A percentile compares a stretch with the other conserved stretches of the same genome.
These are phyloP conservation scores for Pseudomugil gertrudae DNA, from an alignment of 2,797 vertebrate genomes.

Conservation along the genomic window DNA sequence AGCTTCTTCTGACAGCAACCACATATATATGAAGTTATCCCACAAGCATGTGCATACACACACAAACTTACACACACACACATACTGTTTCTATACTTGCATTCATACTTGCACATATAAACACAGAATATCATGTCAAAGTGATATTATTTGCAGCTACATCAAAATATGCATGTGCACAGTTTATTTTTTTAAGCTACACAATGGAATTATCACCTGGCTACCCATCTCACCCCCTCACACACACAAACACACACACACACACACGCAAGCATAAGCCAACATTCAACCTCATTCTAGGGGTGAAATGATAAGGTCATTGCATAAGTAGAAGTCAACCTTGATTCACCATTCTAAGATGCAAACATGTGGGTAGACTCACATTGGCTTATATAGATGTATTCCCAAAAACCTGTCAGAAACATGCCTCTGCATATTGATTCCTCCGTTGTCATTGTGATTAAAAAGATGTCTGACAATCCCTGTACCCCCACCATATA, in stretches of 20 bases:
- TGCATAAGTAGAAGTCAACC: conserved; percentile 68
- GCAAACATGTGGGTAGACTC: conserved; percentile 64
- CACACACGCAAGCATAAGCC: conserved; percentile 45
- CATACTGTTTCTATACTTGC: conserved; percentile 11
- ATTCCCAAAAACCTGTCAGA: conserved; percentile 66
- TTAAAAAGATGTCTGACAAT: conserved; percentile 66
- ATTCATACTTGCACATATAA: conserved; percentile 36
- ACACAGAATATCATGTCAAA: conserved; percentile 36
- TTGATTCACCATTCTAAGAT: conserved; percentile 64
- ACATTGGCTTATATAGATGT: conserved; percentile 46
- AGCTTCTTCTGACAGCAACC: conserved; percentile 71
- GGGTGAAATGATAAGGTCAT: conserved; percentile 72
- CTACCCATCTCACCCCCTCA: conserved; percentile 29
- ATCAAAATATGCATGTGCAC: conserved; percentile 67
- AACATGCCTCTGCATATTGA: conserved; percentile 79
- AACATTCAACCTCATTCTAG: conserved; percentile 63
- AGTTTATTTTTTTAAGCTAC: conserved; percentile 40
- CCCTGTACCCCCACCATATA: conserved; percentile 48
- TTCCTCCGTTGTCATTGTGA: conserved; percentile 62
- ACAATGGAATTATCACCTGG: conserved; percentile 43
- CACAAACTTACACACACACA: neutral
- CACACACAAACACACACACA: conserved; percentile 45
- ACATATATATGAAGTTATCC: conserved; percentile 63
- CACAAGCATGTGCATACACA: conserved; percentile 29
- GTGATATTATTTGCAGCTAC: conserved; percentile 44